These are phyloP conservation scores for Platypus cylindrus DNA, from an alignment of 2,888 invertebrate species.

Conservation along the genomic window DNA sequence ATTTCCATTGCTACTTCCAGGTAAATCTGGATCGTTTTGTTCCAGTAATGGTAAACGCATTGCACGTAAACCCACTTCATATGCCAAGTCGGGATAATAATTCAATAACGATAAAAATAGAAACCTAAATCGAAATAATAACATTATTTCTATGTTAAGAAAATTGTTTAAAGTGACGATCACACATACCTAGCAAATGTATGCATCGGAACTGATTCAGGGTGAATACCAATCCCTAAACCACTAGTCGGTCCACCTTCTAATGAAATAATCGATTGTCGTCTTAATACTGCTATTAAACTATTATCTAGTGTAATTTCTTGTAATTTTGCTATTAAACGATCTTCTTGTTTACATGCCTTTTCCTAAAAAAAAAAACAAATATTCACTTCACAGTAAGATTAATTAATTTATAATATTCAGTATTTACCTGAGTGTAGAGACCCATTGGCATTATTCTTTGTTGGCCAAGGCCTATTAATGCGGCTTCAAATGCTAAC, in stretches of 20 bases:
- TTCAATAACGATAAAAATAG: conserved; percentile 65
- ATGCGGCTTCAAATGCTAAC: conserved; percentile 63
- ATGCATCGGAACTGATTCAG: conserved; percentile 74
- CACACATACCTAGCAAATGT: conserved; percentile 57
- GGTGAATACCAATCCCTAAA: conserved; percentile 60
- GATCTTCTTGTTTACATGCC: conserved; percentile 62
- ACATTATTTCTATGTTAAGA: too few species aligned
- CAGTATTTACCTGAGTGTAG: conserved; percentile 52
- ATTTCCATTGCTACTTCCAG: conserved; percentile 26
- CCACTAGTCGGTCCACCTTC: conserved; percentile 70
- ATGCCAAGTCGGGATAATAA: conserved; percentile 65
- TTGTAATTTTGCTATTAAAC: conserved; percentile 60
- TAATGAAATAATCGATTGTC: conserved; percentile 55
- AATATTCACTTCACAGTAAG: conserved; percentile 4
- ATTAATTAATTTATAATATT: conserved; percentile 2
- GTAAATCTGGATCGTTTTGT: conserved; percentile 52
- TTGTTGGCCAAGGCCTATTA: conserved; percentile 68
- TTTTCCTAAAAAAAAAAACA: conserved; percentile 39
- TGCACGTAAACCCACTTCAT: conserved; percentile 63
- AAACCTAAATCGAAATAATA: conserved; percentile 36
- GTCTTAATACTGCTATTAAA: conserved; percentile 51
- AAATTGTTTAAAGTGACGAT: background rate
- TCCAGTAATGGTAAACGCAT: conserved; percentile 70
- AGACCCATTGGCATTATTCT: conserved; percentile 65
- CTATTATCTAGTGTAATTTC: conserved; percentile 65